phyloP scores from a whole-genome alignment of 2,888 invertebrate genomes.

The Globia sparganii region DNA sequence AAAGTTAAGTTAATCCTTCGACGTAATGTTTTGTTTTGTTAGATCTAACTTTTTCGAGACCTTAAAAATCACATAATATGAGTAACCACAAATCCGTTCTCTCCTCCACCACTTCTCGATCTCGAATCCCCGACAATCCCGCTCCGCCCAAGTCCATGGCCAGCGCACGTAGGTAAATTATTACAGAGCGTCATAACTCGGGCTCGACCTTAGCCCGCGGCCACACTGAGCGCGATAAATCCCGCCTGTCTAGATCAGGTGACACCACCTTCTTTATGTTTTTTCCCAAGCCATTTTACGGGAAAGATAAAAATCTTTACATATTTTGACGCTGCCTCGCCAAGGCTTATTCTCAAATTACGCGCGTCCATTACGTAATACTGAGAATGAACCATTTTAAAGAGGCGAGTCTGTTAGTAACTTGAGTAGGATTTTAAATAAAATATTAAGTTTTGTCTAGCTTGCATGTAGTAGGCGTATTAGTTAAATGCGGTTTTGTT shows the following conservation, averaged over 20 bases:
- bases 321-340: slow-evolving; percentile 90
- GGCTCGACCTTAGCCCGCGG: slow-evolving; percentile 88
- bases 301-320: slow-evolving; percentile 91
- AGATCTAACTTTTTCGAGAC: background rate
- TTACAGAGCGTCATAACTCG: slow-evolving; percentile 87
- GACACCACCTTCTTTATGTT: slow-evolving; percentile 91
- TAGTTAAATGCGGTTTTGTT: slow-evolving; percentile 53
- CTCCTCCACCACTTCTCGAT: background rate
- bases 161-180: slow-evolving; percentile 84
- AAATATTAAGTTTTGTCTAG: slow-evolving; percentile 57
- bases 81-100: background rate
- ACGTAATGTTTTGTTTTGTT: too few relatives aligned
- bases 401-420: slow-evolving; percentile 67
- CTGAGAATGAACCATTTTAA: slow-evolving; percentile 84
- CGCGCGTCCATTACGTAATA: slow-evolving; percentile 88
- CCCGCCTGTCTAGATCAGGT: slow-evolving; percentile 89
- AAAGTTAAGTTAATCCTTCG: too few relatives aligned
- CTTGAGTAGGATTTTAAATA: slow-evolving; percentile 60
- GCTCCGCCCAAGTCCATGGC: slow-evolving; percentile 54
- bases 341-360: slow-evolving; percentile 89
- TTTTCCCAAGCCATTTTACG: slow-evolving; percentile 91
- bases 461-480: slow-evolving; percentile 51
- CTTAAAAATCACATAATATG: background rate
- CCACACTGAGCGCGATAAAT: slow-evolving; percentile 88
- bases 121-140: slow-evolving; percentile 24